phyloP scores from a whole-genome alignment of 2,797 vertebrate species.

The Cirrhinus molitorella region DNA sequence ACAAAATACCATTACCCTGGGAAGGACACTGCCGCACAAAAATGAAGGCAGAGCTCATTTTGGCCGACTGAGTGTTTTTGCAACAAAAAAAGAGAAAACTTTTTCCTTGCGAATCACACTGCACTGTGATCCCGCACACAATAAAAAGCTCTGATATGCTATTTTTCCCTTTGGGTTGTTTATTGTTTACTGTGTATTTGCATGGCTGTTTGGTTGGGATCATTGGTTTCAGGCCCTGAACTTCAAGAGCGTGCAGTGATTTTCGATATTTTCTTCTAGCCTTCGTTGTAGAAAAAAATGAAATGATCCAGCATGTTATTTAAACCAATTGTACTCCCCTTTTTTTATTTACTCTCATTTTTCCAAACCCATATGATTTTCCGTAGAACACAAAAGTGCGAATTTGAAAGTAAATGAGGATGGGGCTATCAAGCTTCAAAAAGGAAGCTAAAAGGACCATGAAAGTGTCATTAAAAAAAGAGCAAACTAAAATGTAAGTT shows the following conservation, averaged over 20 bases:
- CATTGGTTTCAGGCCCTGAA: slow-evolving; percentile 36
- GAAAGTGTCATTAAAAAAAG: neutral
- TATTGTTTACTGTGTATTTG: slow-evolving; percentile 64
- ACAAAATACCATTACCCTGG: slow-evolving; percentile 76
- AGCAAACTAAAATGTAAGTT: neutral
- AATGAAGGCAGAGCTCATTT: slow-evolving; percentile 73
- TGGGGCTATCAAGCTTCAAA: neutral
- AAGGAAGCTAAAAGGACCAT: neutral
- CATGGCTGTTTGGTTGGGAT: slow-evolving; percentile 40
- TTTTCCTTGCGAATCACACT: slow-evolving; percentile 30
- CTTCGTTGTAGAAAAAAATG: slow-evolving; percentile 60
- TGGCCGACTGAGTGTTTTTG: slow-evolving; percentile 29
- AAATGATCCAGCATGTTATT: neutral
- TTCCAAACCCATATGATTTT: neutral
- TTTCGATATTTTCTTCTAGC: slow-evolving; percentile 29
- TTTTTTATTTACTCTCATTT: neutral
- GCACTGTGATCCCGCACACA: slow-evolving; percentile 23
- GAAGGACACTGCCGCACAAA: slow-evolving; percentile 75
- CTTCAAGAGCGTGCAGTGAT: slow-evolving; percentile 48
- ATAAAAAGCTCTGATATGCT: slow-evolving; percentile 32
- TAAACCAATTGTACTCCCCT: neutral
- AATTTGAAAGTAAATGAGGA: neutral
- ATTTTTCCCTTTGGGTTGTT: slow-evolving; percentile 62
- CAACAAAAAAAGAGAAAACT: slow-evolving; percentile 18
- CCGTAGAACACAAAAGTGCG: neutral